Evolutionary conservation across 1,140 invertebrate species (phyloP).

Genomic region (Drosophila takahashii): DNA sequence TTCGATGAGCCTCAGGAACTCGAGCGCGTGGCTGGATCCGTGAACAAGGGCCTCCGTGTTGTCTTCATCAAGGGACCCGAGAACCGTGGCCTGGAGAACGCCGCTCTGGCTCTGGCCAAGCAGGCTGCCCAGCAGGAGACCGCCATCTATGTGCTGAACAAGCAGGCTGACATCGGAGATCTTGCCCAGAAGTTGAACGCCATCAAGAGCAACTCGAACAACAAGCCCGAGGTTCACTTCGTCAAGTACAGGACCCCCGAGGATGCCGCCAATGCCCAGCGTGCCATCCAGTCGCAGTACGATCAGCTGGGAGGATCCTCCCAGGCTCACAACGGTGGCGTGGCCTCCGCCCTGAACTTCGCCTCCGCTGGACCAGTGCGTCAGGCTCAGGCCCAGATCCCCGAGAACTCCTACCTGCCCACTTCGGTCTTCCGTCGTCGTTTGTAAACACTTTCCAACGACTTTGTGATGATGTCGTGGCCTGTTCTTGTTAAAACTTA

Average conservation of each 20-base stretch:
- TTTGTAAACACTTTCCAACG: conserved; percentile 44
- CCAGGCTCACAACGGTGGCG: conserved; percentile 57
- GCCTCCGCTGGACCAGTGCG: conserved; percentile 65
- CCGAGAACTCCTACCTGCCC: conserved; percentile 71
- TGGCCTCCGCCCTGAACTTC: conserved; percentile 61
- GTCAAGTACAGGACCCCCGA: conserved; percentile 67
- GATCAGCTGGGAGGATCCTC: conserved; percentile 56
- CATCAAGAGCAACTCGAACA: conserved; percentile 38
- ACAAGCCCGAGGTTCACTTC: conserved; percentile 65
- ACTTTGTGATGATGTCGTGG: conserved; percentile 15
- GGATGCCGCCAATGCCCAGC: conserved; percentile 63
- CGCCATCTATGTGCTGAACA: conserved; percentile 55
- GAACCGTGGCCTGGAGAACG: conserved; percentile 59
- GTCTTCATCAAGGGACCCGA: conserved; percentile 75
- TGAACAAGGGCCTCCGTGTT: conserved; percentile 65
- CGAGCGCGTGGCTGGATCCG: conserved; percentile 33
- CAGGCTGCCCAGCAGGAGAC: conserved; percentile 64
- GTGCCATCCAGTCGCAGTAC: conserved; percentile 62
- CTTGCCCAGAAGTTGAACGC: conserved; percentile 48
- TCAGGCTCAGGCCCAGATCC: conserved; percentile 48
- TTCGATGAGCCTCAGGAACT: conserved; percentile 52
- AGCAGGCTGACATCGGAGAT: conserved; percentile 37
- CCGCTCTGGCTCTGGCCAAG: conserved; percentile 70
- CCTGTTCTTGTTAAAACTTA: conserved; percentile 35
- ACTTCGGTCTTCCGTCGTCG: conserved; percentile 76